Evolutionary conservation across 2,797 vertebrate species (phyloP).

Genomic region (Alectoris magna): DNA sequence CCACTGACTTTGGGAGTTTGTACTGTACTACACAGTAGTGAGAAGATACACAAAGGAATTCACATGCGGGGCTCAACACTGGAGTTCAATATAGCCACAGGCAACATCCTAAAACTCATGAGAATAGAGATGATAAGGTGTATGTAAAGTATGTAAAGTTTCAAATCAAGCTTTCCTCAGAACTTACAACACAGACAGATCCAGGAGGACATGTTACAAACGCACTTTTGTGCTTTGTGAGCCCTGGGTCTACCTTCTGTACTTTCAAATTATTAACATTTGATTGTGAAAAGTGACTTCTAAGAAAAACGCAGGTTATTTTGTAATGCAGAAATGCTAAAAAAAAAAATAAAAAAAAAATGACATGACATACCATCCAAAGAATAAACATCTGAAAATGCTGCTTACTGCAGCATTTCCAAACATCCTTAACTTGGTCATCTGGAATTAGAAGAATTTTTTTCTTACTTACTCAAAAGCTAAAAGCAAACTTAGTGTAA

Average conservation of each 20-base stretch:
- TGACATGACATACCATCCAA: background rate
- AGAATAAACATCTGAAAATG: background rate
- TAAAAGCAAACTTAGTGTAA: background rate
- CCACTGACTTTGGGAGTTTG: background rate
- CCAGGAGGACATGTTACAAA: background rate
- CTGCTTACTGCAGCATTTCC: background rate
- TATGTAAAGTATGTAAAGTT: background rate
- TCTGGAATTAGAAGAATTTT: background rate
- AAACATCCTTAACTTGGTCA: background rate
- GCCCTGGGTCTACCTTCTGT: background rate
- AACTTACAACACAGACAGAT: background rate
- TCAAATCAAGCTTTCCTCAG: background rate
- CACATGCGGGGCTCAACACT: background rate
- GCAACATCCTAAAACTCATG: background rate
- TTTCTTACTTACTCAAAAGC: background rate
- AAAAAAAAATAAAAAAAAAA: background rate
- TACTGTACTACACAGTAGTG: fast-evolving
- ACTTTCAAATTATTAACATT: background rate
- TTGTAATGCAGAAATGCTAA: background rate
- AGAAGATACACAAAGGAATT: background rate
- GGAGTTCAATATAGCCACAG: background rate
- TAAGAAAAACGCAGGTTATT: background rate
- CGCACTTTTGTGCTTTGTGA: background rate
- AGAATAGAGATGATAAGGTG: background rate
- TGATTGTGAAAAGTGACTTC: background rate